A percentile compares a stretch with the other conserved stretches of the same genome.
phyloP scores from a whole-genome alignment of 2,888 invertebrate species.

The Psococerastis gibbosa region DNA sequence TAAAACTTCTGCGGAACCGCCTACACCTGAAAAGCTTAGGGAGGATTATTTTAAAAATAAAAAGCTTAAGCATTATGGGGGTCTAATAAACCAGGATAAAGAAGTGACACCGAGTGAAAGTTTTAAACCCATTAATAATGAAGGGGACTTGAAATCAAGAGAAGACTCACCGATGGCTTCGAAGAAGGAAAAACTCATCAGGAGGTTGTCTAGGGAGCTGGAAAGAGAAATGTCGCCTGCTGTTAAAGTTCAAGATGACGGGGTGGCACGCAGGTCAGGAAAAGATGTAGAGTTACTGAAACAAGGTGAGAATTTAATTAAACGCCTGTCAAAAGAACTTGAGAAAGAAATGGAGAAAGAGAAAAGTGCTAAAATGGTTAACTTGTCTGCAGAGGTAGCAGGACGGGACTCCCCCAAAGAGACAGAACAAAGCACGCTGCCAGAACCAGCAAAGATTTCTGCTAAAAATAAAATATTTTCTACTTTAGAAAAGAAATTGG shows the following conservation, averaged over 20 bases:
- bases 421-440: constrained; percentile 14
- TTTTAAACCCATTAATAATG: not conserved
- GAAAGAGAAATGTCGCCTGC: constrained; percentile 1
- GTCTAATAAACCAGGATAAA: not conserved
- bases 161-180: not conserved
- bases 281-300: constrained; percentile 44
- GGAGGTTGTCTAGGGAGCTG: constrained; percentile 4
- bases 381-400: constrained; percentile 19
- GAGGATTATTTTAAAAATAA: constrained; percentile 8
- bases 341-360: constrained; percentile 18
- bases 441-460: constrained; percentile 21
- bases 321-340: constrained; percentile 20
- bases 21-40: not conserved
- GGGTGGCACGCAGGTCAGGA: constrained; percentile 30
- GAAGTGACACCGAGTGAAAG: not conserved
- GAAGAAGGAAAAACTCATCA: not conserved
- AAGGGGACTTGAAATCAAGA: not conserved
- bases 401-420: constrained; percentile 15
- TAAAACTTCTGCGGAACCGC: not conserved
- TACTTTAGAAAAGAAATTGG: constrained; percentile 56
- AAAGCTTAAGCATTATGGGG: constrained; percentile 6
- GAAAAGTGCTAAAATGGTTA: constrained; percentile 23
- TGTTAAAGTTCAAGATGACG: too few relatives aligned
- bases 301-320: constrained; percentile 38
- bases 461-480: constrained; percentile 41